Conservation (phyloP, 2,113 vertebrate species). For the Egretta garzetta region DNA sequence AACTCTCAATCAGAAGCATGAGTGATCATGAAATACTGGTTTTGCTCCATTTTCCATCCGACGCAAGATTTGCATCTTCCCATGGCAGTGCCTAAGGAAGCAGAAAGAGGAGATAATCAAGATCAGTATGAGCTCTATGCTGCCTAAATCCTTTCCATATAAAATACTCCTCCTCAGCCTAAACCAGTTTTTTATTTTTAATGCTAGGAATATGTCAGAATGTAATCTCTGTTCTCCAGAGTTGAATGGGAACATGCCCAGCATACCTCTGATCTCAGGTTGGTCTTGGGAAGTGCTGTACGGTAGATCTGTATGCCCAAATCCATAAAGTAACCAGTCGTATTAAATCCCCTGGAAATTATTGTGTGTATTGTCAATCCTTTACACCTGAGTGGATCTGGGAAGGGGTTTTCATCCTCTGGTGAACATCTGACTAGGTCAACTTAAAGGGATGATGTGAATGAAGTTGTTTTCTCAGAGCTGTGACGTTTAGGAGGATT, state of each 20-base stretch:
- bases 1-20: neutral
- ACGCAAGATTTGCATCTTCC: neutral
- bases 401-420: constrained; percentile 43
- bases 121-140: neutral
- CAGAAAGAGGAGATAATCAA: neutral
- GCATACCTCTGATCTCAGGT: neutral
- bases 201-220: neutral
- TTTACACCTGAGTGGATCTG: neutral
- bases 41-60: neutral
- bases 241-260: neutral
- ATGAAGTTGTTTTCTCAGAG: constrained; percentile 33
- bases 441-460: constrained; percentile 18
- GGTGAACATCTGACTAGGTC: neutral
- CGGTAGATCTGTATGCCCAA: neutral
- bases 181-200: neutral
- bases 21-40: neutral
- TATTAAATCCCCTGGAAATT: constrained; percentile 28
- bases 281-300: neutral
- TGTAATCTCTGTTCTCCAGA: neutral
- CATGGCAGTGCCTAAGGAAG: neutral
- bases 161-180: neutral
- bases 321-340: neutral
- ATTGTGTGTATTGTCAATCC: constrained; percentile 25
- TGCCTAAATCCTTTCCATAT: neutral
- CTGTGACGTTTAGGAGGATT: neutral